These are phyloP conservation scores for Otus sunia DNA, from an alignment of 2,113 vertebrate genomes.

Conservation along the genomic window DNA sequence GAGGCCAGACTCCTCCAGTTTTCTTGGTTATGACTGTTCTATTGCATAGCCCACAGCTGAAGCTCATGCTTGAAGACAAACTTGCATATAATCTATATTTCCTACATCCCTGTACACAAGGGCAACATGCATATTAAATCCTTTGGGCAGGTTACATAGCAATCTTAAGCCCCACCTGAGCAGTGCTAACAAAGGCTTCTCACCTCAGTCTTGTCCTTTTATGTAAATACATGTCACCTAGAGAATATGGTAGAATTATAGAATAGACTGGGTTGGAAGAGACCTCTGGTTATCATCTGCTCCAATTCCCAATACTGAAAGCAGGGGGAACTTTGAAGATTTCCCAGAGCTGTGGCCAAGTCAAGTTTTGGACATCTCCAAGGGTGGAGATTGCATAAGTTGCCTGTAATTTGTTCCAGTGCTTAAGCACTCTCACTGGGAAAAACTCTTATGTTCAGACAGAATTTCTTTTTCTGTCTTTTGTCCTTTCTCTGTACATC, in stretches of 20 bases:
- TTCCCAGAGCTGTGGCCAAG: neutral
- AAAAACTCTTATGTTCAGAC: neutral
- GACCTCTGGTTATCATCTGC: neutral
- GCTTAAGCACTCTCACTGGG: neutral
- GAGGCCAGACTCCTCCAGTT: neutral
- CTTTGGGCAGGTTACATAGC: neutral
- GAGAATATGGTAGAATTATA: neutral
- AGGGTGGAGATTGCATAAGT: neutral
- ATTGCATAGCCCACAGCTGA: neutral
- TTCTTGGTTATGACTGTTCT: neutral
- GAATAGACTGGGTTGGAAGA: neutral
- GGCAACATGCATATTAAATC: neutral
- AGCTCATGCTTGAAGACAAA: neutral
- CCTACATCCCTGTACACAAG: neutral
- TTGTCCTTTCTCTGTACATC: neutral
- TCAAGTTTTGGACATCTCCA: neutral
- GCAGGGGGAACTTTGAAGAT: neutral
- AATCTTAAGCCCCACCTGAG: neutral
- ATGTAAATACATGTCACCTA: neutral
- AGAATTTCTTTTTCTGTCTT: neutral
- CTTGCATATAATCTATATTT: neutral
- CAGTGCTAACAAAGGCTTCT: neutral
- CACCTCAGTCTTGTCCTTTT: neutral
- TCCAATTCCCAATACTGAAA: neutral
- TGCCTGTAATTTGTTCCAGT: neutral